phyloP scores from a whole-genome alignment of 2,113 vertebrate species.

The Perca schrenkii region DNA sequence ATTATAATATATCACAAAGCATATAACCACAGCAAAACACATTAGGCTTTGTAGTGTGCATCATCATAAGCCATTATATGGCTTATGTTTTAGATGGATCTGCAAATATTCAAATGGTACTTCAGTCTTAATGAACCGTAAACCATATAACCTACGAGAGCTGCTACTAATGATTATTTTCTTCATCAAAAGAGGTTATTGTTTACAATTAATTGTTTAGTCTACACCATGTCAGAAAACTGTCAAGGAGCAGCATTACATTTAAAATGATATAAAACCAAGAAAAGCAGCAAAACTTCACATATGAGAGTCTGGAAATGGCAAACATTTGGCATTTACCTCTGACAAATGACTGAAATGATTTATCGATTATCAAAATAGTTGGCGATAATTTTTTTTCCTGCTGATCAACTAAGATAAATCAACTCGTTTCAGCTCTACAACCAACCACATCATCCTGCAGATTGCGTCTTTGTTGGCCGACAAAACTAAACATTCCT shows the following conservation, averaged over 20 bases:
- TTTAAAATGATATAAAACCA: not conserved
- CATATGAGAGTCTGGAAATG: not conserved
- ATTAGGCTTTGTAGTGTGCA: slow-evolving; percentile 64
- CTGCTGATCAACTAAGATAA: not conserved
- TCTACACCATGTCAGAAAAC: slow-evolving; percentile 7
- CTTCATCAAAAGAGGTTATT: not conserved
- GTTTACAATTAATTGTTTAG: not conserved
- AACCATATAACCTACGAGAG: slow-evolving; percentile 34
- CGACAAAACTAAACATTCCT: slow-evolving; percentile 42
- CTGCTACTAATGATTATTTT: slow-evolving; percentile 14
- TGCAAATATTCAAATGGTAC: slow-evolving; percentile 36
- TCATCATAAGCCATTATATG: slow-evolving; percentile 61
- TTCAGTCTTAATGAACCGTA: slow-evolving; percentile 46
- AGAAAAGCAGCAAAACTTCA: not conserved
- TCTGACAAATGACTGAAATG: not conserved
- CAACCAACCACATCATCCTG: not conserved
- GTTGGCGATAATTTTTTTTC: not conserved
- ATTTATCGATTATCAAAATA: not conserved
- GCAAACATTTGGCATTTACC: too few species aligned
- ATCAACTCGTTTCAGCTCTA: slow-evolving; percentile 6
- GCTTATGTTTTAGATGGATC: slow-evolving; percentile 57
- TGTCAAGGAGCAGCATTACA: not conserved
- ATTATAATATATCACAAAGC: slow-evolving; percentile 78
- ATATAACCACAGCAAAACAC: slow-evolving; percentile 71
- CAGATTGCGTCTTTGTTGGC: slow-evolving; percentile 34